A percentile compares a stretch with the other conserved stretches of the same genome.
Conservation (phyloP, 1,140 invertebrate species). For the Belonocnema kinseyi region DNA sequence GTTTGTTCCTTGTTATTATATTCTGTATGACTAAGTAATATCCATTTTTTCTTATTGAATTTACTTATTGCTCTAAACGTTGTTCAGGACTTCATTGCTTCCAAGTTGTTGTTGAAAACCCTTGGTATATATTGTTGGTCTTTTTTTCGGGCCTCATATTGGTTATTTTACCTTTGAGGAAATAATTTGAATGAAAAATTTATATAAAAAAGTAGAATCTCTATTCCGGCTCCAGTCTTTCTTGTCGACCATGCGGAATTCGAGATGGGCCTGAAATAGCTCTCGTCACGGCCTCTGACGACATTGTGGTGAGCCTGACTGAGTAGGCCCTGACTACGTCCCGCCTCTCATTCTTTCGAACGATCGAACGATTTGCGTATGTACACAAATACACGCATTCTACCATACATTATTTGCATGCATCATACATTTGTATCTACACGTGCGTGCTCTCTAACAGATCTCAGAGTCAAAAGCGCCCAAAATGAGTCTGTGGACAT, state of each 20-base stretch:
- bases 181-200: neutral
- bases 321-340: slow-evolving; percentile 48
- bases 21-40: too few species aligned
- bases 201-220: slow-evolving; percentile 4
- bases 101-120: neutral
- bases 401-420: slow-evolving; percentile 36
- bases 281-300: slow-evolving; percentile 51
- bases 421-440: slow-evolving; percentile 30
- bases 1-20: too few species aligned
- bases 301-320: slow-evolving; percentile 33
- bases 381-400: slow-evolving; percentile 37
- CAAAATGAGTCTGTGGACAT: slow-evolving; percentile 29
- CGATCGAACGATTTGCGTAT: slow-evolving; percentile 39
- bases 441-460: slow-evolving; percentile 23
- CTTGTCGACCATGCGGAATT: slow-evolving; percentile 42
- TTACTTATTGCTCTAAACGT: too few species aligned
- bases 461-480: slow-evolving; percentile 34
- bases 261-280: slow-evolving; percentile 61
- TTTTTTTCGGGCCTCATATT: slow-evolving; percentile 42
- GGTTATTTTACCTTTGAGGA: neutral
- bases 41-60: too few species aligned
- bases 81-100: too few species aligned
- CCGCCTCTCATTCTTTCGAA: slow-evolving; percentile 35
- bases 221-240: slow-evolving; percentile 38
- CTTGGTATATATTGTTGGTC: slow-evolving; percentile 35